Percentiles rank a stretch among this genome's conserved stretches.
phyloP scores from a whole-genome alignment of 2,797 vertebrate species.

The Dendrocincla tyrannina region DNA sequence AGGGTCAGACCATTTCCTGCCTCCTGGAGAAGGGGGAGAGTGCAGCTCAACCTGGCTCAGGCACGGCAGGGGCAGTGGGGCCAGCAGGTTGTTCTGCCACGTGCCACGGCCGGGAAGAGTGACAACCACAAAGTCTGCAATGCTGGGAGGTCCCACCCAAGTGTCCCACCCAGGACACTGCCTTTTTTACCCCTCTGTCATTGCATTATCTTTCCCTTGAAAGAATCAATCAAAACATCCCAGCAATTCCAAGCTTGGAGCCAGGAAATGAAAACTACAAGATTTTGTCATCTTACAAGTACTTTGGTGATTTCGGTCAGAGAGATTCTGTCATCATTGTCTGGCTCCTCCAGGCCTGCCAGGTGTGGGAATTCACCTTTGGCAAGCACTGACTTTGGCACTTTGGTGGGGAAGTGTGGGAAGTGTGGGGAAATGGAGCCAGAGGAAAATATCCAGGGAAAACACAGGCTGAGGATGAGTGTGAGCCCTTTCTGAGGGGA shows the following conservation, averaged over 20 bases:
- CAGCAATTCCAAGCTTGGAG: background rate
- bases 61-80: background rate
- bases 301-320: background rate
- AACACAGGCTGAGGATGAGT: background rate
- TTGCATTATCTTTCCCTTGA: background rate
- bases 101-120: background rate
- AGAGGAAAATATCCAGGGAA: background rate
- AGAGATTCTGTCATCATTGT: background rate
- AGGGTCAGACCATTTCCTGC: background rate
- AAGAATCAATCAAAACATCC: background rate
- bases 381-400: background rate
- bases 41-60: background rate
- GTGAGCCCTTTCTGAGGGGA: background rate
- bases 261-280: background rate
- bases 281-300: background rate
- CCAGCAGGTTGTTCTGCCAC: background rate
- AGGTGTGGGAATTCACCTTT: constrained; percentile 16
- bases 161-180: background rate
- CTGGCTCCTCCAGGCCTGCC: background rate
- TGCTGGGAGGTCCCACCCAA: background rate
- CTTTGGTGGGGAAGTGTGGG: background rate
- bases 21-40: background rate
- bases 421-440: background rate
- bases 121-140: rapidly evolving
- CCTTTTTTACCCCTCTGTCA: background rate